Base-by-base conservation (phyloP, 2,113 vertebrate species). In the Cairina moschata region DNA sequence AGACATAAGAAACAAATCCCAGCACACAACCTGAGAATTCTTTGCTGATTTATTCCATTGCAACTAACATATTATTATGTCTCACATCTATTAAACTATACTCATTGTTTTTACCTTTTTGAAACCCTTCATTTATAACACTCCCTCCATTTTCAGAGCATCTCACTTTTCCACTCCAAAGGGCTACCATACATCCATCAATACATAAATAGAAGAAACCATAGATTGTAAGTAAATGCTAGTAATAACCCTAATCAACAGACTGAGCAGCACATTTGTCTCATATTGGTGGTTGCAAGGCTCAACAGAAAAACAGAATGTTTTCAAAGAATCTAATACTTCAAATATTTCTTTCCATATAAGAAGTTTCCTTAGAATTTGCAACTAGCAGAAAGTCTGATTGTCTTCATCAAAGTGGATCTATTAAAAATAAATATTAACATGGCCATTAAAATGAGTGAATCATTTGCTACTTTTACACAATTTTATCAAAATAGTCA, bases 211-310 rank as follows among this genome's bases (percentile, higher is more conserved):
- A 92, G 54, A 65, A 96, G 73, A 84, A 95, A 83, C 32, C 80
- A 75, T 60, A 60, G 84, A 91, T 42, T 68, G 62, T 84, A 95
- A 96, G 73, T 73, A 88, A 96, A 75, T 82, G 82, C 78, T 89
- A 96, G 90, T 79, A 95, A 91, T 91, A 94, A 29, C 82, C 28
- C 46, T 90, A 22, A 78, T 65, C 73, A 82, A 42, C 29, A 88
- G 73, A 84, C 56, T 31, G 86, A 90, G 91, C 60, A 80, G 65
- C 76, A 81, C 22, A 26, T 20, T 88, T 75, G 60, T 88, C 85
- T 88, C 77, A 55, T 65, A 10, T 48, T 56, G 42, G 77, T 84
- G 46, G 62, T 91, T 78, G 28, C 52, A 81, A 89, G 46, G 73
- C 77, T 81, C 91, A 93, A 52, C 50, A 83, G 38, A 81, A 83